A percentile compares a stretch with the other conserved stretches of the same genome.
Evolutionary conservation across 2,113 vertebrate genomes (phyloP).

Genomic region (human (Homo sapiens)): GRCh38 chr12:101355001-101355500

Average conservation of each 20-base stretch:
- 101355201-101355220: background rate
- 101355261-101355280: background rate
- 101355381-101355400: background rate
- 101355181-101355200: background rate
- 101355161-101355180: background rate
- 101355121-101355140: background rate
- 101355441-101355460: background rate
- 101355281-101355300: background rate
- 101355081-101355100: slow-evolving; percentile 92
- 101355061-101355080: slow-evolving; percentile 88
- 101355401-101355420: background rate
- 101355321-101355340: background rate
- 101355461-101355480: background rate
- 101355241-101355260: background rate
- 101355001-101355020: slow-evolving; percentile 84
- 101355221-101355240: background rate
- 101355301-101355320: background rate
- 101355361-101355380: background rate
- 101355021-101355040: slow-evolving; percentile 89
- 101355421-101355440: background rate
- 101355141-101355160: background rate
- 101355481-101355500: background rate
- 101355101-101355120: slow-evolving; percentile 96
- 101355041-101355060: slow-evolving; percentile 89
- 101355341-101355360: background rate